phyloP scores from a whole-genome alignment of 2,113 vertebrate species.

The Coturnix japonica region DNA sequence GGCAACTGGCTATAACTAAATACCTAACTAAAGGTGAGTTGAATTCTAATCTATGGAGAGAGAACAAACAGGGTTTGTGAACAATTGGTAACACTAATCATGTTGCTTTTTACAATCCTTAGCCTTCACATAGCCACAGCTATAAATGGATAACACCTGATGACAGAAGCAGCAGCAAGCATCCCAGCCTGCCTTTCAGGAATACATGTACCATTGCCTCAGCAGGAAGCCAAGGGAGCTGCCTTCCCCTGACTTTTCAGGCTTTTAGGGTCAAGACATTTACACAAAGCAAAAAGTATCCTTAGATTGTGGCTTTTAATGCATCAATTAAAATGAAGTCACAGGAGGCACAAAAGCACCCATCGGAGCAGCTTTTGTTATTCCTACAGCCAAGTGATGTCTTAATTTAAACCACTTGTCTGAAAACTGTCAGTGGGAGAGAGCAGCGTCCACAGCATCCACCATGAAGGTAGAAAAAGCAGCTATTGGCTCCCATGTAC shows the following conservation, averaged over 20 bases:
- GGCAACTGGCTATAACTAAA: not conserved
- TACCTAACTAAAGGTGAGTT: not conserved
- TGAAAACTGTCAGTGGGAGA: not conserved
- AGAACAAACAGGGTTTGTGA: not conserved
- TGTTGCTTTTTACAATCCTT: not conserved
- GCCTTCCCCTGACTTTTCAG: not conserved
- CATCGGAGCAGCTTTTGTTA: not conserved
- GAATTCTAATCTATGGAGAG: not conserved
- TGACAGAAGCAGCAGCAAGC: not conserved
- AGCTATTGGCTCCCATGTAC: not conserved
- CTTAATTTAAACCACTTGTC: not conserved
- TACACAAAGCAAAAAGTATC: not conserved
- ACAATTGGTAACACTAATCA: not conserved
- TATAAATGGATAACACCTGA: not conserved
- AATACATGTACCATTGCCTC: not conserved
- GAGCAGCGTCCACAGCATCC: not conserved
- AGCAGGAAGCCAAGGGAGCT: not conserved
- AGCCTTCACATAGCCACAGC: not conserved
- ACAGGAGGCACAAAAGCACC: not conserved
- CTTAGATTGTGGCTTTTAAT: not conserved
- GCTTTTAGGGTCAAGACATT: not conserved
- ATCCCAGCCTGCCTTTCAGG: constrained; percentile 5
- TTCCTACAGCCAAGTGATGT: not conserved
- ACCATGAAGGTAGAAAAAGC: not conserved
- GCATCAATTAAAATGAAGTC: not conserved